Percentiles rank a stretch among this genome's conserved stretches.
Evolutionary conservation across 2,888 invertebrate species (phyloP).

Genomic region (Stenodema calcarata): DNA sequence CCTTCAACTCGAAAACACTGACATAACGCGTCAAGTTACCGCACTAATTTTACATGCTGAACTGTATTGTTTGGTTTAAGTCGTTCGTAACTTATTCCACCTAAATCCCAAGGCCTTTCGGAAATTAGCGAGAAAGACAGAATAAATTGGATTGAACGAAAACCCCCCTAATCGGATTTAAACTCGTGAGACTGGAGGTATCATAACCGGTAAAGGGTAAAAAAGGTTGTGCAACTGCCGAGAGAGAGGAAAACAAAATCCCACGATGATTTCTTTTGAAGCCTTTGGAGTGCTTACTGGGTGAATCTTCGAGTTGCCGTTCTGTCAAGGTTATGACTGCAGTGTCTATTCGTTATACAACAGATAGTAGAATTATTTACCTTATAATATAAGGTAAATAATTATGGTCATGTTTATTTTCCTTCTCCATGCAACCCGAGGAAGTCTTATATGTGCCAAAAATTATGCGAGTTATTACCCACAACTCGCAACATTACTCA

Average conservation of each 20-base stretch:
- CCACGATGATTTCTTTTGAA: not conserved
- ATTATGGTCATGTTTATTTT: too few relatives aligned
- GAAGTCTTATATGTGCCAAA: too few relatives aligned
- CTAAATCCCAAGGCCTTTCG: not conserved
- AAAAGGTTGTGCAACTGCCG: not conserved
- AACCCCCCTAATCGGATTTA: not conserved
- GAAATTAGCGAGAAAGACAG: not conserved
- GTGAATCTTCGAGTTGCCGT: not conserved
- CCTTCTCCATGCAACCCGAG: too few relatives aligned
- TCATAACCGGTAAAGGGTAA: not conserved
- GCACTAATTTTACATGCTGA: not conserved
- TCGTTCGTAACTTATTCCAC: not conserved
- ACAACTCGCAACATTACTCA: too few relatives aligned
- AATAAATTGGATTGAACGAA: not conserved
- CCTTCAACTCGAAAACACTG: not conserved
- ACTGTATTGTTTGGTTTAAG: not conserved
- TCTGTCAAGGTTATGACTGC: too few relatives aligned
- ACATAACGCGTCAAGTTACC: not conserved
- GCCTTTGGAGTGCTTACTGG: not conserved
- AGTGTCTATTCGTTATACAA: too few relatives aligned
- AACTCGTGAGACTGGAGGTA: not conserved
- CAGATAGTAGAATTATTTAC: too few relatives aligned
- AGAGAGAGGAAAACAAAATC: not conserved
- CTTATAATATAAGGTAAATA: too few relatives aligned
- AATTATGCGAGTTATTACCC: too few relatives aligned